phyloP scores from a whole-genome alignment of 2,797 vertebrate species.

The Hemitrygon akajei region DNA sequence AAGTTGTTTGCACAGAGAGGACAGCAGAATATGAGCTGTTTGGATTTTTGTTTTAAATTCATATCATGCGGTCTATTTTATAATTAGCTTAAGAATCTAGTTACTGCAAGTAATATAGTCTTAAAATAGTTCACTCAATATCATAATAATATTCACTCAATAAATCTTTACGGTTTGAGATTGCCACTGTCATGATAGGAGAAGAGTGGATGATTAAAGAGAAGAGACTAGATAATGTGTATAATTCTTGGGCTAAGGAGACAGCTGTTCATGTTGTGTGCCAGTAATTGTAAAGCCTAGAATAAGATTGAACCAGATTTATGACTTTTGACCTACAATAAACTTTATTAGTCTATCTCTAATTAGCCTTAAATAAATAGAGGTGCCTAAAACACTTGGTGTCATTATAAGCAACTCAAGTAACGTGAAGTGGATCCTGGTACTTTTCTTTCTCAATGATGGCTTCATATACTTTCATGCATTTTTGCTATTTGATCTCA shows the following conservation, averaged over 20 bases:
- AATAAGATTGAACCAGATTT: slow-evolving; percentile 30
- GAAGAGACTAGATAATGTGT: slow-evolving; percentile 35
- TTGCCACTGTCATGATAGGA: not conserved
- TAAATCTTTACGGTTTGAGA: slow-evolving; percentile 17
- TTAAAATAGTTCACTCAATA: slow-evolving; percentile 6
- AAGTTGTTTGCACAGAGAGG: not conserved
- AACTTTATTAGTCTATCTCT: slow-evolving; percentile 29
- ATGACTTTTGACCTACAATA: slow-evolving; percentile 29
- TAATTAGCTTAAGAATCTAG: slow-evolving; percentile 21
- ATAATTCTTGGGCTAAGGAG: slow-evolving; percentile 24
- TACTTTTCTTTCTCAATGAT: not conserved
- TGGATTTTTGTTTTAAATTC: not conserved
- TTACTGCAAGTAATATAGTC: not conserved
- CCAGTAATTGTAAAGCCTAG: slow-evolving; percentile 7
- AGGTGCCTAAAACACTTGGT: not conserved
- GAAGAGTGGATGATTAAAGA: slow-evolving; percentile 16
- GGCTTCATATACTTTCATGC: not conserved
- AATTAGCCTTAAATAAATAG: slow-evolving; percentile 27
- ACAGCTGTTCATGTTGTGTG: slow-evolving; percentile 28
- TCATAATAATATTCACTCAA: slow-evolving; percentile 20
- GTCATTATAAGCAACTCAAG: not conserved
- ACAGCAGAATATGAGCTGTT: not conserved
- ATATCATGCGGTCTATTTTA: not conserved
- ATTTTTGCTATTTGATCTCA: not conserved
- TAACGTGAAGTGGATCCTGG: not conserved